Conservation (phyloP, 2,888 invertebrate species). For the Caenorhabditis panamensis region DNA sequence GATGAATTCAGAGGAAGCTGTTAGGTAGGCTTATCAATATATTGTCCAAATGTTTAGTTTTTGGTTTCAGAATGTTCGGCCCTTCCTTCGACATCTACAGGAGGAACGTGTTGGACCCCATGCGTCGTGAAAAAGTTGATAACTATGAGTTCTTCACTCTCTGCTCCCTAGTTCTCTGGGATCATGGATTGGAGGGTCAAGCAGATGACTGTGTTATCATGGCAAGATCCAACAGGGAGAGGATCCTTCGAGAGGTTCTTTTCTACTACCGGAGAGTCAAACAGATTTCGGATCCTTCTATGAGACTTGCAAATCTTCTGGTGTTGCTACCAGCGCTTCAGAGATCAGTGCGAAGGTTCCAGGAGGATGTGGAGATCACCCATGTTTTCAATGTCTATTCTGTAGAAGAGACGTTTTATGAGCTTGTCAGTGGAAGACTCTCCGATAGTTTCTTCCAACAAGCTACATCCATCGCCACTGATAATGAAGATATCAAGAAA, state of each 20-base stretch:
- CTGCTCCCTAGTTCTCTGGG: constrained; percentile 66
- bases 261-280: constrained; percentile 61
- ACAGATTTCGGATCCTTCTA: constrained; percentile 55
- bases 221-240: constrained; percentile 45
- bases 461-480: background rate
- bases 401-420: constrained; percentile 66
- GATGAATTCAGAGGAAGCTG: constrained; percentile 66
- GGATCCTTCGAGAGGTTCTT: constrained; percentile 59
- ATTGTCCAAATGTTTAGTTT: too few relatives aligned
- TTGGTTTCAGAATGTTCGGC: constrained; percentile 65
- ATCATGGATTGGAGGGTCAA: constrained; percentile 68
- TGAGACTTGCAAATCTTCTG: constrained; percentile 60
- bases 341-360: constrained; percentile 67
- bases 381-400: constrained; percentile 68
- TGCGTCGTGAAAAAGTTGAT: constrained; percentile 63
- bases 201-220: constrained; percentile 54
- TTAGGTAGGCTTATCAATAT: constrained; percentile 42
- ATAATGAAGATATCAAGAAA: constrained; percentile 32
- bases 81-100: constrained; percentile 68
- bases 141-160: constrained; percentile 67
- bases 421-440: constrained; percentile 65
- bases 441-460: constrained; percentile 55
- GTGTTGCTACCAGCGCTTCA: constrained; percentile 65
- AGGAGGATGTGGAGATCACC: constrained; percentile 70
- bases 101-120: constrained; percentile 66